Conservation (phyloP, 2,113 vertebrate species). For the Microtus pennsylvanicus region DNA sequence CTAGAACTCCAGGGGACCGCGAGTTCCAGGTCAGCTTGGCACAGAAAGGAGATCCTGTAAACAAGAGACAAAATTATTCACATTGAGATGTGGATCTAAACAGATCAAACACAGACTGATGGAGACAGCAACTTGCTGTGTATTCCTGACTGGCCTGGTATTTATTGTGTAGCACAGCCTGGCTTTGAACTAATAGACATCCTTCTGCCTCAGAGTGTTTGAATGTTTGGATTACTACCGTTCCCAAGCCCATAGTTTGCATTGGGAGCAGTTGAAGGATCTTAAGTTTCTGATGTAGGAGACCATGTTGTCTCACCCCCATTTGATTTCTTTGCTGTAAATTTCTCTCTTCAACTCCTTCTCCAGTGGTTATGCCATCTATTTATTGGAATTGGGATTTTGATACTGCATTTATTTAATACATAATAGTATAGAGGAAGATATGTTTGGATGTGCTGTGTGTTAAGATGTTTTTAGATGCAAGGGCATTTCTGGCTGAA, state of each 20-base stretch:
- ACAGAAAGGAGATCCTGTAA: background rate
- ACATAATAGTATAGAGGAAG: background rate
- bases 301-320: background rate
- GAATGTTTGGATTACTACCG: background rate
- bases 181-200: background rate
- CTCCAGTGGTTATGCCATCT: background rate
- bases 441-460: background rate
- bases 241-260: background rate
- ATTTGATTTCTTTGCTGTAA: background rate
- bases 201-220: background rate
- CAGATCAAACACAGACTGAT: background rate
- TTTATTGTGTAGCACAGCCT: background rate
- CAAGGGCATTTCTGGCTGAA: background rate
- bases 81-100: background rate
- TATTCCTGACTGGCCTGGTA: background rate
- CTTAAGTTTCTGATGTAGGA: background rate
- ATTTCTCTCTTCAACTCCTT: conserved; percentile 14
- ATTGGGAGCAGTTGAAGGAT: background rate
- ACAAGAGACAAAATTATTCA: background rate
- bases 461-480: background rate
- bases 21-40: background rate
- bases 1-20: background rate
- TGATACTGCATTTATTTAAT: background rate
- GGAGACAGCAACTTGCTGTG: background rate
- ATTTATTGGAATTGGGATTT: background rate